Evolutionary conservation across 2,888 invertebrate genomes (phyloP).

Genomic region (Carterocephalus palaemon): DNA sequence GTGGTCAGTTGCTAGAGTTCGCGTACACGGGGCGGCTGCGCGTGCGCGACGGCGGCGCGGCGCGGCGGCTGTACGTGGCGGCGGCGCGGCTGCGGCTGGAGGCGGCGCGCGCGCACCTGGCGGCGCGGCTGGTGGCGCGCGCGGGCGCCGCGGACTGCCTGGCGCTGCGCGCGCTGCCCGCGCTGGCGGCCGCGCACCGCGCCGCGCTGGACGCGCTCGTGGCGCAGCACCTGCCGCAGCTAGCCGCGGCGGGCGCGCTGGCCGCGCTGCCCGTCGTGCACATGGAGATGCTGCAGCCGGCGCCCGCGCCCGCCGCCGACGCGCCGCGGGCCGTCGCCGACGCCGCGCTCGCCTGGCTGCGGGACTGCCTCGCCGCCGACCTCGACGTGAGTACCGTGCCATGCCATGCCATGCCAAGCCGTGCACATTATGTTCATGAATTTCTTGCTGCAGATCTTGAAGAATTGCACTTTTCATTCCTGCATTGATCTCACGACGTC

Average conservation of each 20-base stretch:
- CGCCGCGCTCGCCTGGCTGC: constrained; percentile 82
- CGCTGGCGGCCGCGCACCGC: constrained; percentile 78
- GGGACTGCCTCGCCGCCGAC: constrained; percentile 44
- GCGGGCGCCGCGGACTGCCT: constrained; percentile 78
- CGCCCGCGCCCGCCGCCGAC: constrained; percentile 81
- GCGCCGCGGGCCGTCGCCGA: constrained; percentile 79
- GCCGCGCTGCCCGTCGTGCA: constrained; percentile 82
- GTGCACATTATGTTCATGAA: neutral
- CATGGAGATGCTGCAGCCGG: constrained; percentile 86
- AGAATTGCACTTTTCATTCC: neutral
- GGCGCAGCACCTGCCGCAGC: constrained; percentile 82
- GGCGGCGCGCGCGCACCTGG: constrained; percentile 83
- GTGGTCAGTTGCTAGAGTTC: constrained; percentile 90
- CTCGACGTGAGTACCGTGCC: constrained; percentile 32
- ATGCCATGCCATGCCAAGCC: neutral
- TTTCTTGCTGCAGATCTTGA: neutral
- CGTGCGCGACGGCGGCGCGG: constrained; percentile 66
- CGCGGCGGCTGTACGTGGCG: constrained; percentile 88
- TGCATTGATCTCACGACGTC: neutral
- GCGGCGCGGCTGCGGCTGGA: constrained; percentile 88
- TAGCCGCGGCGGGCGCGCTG: constrained; percentile 81
- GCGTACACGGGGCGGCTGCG: constrained; percentile 87
- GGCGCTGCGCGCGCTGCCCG: constrained; percentile 80
- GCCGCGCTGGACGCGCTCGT: constrained; percentile 83
- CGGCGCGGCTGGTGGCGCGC: constrained; percentile 81